phyloP scores from a whole-genome alignment of 1,140 invertebrate species.

The Pentalonia nigronervosa region DNA sequence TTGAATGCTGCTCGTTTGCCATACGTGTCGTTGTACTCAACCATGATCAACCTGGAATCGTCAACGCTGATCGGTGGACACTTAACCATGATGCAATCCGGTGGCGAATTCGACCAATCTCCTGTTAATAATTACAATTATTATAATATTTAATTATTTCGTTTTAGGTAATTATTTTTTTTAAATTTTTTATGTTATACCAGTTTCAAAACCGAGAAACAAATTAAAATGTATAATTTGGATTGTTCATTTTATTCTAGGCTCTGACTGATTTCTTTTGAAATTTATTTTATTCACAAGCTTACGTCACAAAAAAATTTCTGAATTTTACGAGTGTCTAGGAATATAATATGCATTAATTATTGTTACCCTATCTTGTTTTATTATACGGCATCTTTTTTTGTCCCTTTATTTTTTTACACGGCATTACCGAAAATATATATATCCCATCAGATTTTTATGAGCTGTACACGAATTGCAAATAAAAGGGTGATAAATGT shows the following conservation, averaged over 20 bases:
- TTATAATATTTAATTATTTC: not conserved
- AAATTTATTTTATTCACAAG: not conserved
- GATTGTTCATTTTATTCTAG: not conserved
- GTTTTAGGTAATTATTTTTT: not conserved
- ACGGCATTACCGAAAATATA: not conserved
- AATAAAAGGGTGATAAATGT: slow-evolving; percentile 57
- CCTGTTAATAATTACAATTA: slow-evolving; percentile 65
- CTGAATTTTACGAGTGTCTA: not conserved
- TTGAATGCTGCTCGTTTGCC: slow-evolving; percentile 78
- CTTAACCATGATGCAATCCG: slow-evolving; percentile 75
- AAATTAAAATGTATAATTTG: not conserved
- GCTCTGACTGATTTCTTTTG: not conserved
- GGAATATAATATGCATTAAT: not conserved
- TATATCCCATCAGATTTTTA: slow-evolving; percentile 41
- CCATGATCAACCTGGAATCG: slow-evolving; percentile 69
- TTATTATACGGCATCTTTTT: not conserved
- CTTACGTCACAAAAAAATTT: not conserved
- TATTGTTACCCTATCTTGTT: not conserved
- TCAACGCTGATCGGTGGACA: slow-evolving; percentile 72
- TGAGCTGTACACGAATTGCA: slow-evolving; percentile 31
- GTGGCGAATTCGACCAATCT: slow-evolving; percentile 78
- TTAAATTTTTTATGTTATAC: not conserved
- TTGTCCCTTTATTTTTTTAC: not conserved
- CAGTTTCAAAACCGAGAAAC: not conserved
- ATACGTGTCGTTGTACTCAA: slow-evolving; percentile 72